Evolutionary conservation across 2,888 invertebrate genomes (phyloP).

Genomic region (Limnephilus lunatus): DNA sequence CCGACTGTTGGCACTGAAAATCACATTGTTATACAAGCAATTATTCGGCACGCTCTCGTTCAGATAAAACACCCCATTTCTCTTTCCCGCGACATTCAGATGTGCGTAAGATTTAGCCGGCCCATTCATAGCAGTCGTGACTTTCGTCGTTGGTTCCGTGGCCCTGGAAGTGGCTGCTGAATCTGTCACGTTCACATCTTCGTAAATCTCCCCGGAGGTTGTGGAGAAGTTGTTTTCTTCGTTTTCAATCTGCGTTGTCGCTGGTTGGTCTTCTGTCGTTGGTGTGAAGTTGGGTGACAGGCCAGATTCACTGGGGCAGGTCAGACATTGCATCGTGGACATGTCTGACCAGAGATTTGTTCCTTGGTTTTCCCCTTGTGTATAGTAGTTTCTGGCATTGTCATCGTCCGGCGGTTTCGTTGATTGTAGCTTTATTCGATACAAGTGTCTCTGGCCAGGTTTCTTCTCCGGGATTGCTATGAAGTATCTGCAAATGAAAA

Average conservation of each 20-base stretch:
- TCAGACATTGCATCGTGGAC: constrained; percentile 78
- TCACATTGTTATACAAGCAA: constrained; percentile 82
- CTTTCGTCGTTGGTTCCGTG: constrained; percentile 70
- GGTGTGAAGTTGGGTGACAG: constrained; percentile 67
- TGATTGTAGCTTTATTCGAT: constrained; percentile 77
- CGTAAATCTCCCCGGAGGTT: constrained; percentile 44
- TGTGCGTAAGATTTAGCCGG: constrained; percentile 63
- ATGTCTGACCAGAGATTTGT: constrained; percentile 61
- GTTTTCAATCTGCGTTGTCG: constrained; percentile 35
- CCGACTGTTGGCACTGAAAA: constrained; percentile 81
- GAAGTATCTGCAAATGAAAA: constrained; percentile 82
- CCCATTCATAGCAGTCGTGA: constrained; percentile 71
- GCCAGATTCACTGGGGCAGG: constrained; percentile 72
- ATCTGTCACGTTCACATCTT: constrained; percentile 61
- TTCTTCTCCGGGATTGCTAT: constrained; percentile 87
- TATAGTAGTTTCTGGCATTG: constrained; percentile 14
- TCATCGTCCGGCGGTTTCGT: constrained; percentile 51
- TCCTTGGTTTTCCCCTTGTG: constrained; percentile 46
- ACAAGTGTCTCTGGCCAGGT: constrained; percentile 90
- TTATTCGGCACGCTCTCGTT: constrained; percentile 77
- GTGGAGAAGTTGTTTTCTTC: constrained; percentile 32
- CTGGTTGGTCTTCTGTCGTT: constrained; percentile 37
- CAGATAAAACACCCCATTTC: constrained; percentile 68
- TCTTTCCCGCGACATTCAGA: constrained; percentile 70
- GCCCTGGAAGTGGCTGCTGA: constrained; percentile 33